A percentile compares a stretch with the other conserved stretches of the same genome.
These are phyloP conservation scores for Drosophila pseudoananassae DNA, from an alignment of 1,140 invertebrate species.

Conservation along the genomic window DNA sequence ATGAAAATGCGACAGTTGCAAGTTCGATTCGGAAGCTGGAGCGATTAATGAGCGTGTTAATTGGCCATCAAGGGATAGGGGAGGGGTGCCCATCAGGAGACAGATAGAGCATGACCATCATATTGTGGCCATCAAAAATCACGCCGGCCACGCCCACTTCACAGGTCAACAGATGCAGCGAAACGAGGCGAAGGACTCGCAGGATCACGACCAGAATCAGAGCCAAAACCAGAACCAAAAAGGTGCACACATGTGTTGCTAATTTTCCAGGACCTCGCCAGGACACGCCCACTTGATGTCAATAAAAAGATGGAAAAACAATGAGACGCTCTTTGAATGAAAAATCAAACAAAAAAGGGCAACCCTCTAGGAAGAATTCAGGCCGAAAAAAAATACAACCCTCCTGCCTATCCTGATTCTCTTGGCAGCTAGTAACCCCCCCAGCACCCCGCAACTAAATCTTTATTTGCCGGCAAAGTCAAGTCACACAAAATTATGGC, in stretches of 20 bases:
- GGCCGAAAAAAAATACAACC: neutral
- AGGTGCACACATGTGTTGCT: conserved; percentile 63
- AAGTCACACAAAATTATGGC: conserved; percentile 79
- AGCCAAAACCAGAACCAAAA: neutral
- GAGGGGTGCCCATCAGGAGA: neutral
- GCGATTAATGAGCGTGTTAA: conserved; percentile 70
- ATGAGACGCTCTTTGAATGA: conserved; percentile 38
- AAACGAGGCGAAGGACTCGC: conserved; percentile 11
- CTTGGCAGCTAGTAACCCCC: too few relatives aligned
- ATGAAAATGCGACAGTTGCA: conserved; percentile 55
- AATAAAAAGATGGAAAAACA: conserved; percentile 19
- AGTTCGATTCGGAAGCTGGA: conserved; percentile 49
- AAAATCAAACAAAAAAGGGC: conserved; percentile 16
- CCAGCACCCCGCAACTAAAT: neutral
- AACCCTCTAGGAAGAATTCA: conserved; percentile 27
- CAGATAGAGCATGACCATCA: conserved; percentile 66
- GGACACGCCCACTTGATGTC: conserved; percentile 61
- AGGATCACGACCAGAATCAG: neutral
- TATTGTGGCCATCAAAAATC: conserved; percentile 46
- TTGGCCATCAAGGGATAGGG: conserved; percentile 50
- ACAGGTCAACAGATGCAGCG: conserved; percentile 72
- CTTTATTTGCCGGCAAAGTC: conserved; percentile 39
- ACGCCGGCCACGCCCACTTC: conserved; percentile 60
- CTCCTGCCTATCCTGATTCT: neutral
- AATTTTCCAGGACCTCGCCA: conserved; percentile 38